Base-by-base conservation (phyloP, 2,113 vertebrate species). In the Micronycteris hirsuta region DNA sequence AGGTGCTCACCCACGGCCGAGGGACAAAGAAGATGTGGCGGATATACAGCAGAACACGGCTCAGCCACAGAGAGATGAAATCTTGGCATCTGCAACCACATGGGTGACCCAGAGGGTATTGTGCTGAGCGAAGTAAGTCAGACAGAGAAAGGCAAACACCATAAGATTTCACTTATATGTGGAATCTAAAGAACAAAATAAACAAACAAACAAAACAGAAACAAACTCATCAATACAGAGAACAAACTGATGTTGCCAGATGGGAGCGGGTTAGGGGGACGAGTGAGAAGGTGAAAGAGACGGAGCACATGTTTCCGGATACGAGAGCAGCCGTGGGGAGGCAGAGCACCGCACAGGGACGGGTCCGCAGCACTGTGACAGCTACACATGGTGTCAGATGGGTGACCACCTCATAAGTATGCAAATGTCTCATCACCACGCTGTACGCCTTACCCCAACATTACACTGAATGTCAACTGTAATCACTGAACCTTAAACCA, bases 261-360 rank as follows among this genome's bases (percentile, higher is more conserved):
- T 5, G 8, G 67, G n/a, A 20, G 17, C 9, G 19, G 67, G 33
- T 0, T 19, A 7, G n/a, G n/a, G 67, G n/a, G 7, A 54, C 4
- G 67, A 36, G n/a, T 1, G 65, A 11, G 9, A 11, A 9, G 67
- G 67, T 17, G 8, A 12, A 22, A 22, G n/a, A 22, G 8, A 8
- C 0, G 1, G 0, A 38, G n/a, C 4, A 10, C 65, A 9, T 2
- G 10, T 12, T 3, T 4, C n/a, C 67, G 22, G 36, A 70, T 0
- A 2, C 2, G 12, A 9, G 2, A 68, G 15, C 65, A 36, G 65
- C 8, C 8, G 2, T 4, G 8, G 63, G 65, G n/a, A 17, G 4
- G n/a, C 7, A 0, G n/a, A 36, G n/a, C 2, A 8, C 65, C 3
- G 65, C 65, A 4, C 16, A 19, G 33, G 33, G 33, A 7, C 0